phyloP scores from a whole-genome alignment of 2,113 vertebrate genomes.

The Odocoileus virginianus region DNA sequence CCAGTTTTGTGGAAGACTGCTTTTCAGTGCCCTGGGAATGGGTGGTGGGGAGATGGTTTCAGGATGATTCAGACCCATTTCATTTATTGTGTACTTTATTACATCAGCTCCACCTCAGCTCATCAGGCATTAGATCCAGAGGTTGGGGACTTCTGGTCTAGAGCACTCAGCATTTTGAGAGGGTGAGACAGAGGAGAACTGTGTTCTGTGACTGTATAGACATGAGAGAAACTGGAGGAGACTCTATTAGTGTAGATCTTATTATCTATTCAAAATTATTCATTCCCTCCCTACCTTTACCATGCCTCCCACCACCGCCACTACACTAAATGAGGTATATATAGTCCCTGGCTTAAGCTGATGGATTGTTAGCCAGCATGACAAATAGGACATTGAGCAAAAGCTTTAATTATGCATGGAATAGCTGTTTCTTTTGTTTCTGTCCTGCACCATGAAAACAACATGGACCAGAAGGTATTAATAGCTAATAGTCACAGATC shows the following conservation, averaged over 20 bases:
- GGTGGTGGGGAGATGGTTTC: not conserved
- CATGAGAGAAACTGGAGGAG: not conserved
- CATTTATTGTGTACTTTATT: not conserved
- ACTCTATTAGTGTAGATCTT: not conserved
- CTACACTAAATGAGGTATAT: not conserved
- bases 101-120: not conserved
- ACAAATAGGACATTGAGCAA: not conserved
- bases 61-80: not conserved
- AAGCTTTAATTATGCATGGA: not conserved
- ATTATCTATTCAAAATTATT: not conserved
- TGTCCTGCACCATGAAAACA: not conserved
- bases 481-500: not conserved
- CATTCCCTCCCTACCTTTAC: not conserved
- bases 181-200: not conserved
- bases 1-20: not conserved
- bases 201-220: not conserved
- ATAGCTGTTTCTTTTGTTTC: not conserved
- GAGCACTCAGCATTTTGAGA: not conserved
- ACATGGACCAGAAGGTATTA: not conserved
- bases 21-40: not conserved
- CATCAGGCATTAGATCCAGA: not conserved
- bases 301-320: too few relatives aligned
- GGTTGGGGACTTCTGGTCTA: not conserved
- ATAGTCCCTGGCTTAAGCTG: not conserved
- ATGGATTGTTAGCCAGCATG: not conserved